Evolutionary conservation across 2,113 vertebrate species (phyloP).

Genomic region (Alexandromys fortis): DNA sequence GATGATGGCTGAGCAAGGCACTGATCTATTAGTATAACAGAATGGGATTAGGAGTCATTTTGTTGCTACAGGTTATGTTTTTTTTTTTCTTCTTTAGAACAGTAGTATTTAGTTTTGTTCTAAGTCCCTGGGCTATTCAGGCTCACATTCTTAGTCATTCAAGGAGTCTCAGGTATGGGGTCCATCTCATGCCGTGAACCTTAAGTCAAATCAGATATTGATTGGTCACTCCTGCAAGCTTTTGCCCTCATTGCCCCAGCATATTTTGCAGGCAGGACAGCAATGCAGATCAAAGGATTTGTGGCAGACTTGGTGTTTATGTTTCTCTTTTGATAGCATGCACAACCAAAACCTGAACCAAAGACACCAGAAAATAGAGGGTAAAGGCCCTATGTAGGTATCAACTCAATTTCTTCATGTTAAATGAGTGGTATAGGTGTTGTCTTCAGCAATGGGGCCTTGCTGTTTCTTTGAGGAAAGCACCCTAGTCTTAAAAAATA

Average conservation of each 20-base stretch:
- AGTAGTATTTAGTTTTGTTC: not conserved
- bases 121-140: not conserved
- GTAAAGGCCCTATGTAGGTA: not conserved
- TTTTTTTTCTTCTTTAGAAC: no score
- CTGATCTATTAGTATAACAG: not conserved
- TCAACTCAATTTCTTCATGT: not conserved
- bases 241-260: not conserved
- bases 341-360: not conserved
- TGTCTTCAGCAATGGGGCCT: not conserved
- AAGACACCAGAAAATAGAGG: not conserved
- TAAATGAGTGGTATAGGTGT: not conserved
- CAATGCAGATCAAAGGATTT: not conserved
- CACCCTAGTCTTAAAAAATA: not conserved
- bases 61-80: not conserved
- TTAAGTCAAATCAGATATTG: not conserved
- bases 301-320: not conserved
- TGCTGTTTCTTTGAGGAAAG: not conserved
- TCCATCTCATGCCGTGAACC: not conserved
- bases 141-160: not conserved
- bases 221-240: not conserved
- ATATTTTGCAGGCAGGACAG: not conserved
- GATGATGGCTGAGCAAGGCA: not conserved
- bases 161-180: not conserved
- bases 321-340: not conserved
- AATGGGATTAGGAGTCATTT: not conserved